Base-by-base conservation (phyloP, 2,888 invertebrate species). In the Ypsolopha scabrella region DNA sequence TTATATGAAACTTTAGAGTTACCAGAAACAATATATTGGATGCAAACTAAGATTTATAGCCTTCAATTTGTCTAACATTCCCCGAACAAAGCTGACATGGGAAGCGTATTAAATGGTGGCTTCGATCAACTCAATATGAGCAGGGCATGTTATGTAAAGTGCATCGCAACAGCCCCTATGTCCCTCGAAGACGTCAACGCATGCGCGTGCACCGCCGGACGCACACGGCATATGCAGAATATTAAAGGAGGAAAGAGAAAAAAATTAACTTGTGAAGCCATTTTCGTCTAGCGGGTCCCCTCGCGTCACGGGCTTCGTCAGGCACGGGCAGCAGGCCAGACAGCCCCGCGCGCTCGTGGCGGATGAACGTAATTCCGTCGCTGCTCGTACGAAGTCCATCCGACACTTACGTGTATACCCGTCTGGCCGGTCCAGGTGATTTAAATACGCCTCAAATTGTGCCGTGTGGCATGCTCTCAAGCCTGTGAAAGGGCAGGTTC, bases 231-330 rank as follows among this genome's bases (percentile, higher is more conserved):
- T 86, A 86, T 86, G 85, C 86, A 85, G 81, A 82, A 81, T 83
- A 85, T 85, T 85, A 85, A 82, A 85, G 86, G 76, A 86, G 80
- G 86, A 86, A 86, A 86, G 86, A 86, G 86, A 86, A 85, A 86
- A 83, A 86, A 85, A 83, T 83, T 83, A 78, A 85, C 81, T 86
- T 81, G 85, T 85, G 85, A 85, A 86, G 85, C 86, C 86, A 85
- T 86, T 86, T 86, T 83, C 83, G 85, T 85, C 80, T 80, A 80
- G 80, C 79, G 74, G 65, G 61, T 70, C 73, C 81, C 78, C 82
- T 50, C 44, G 14, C 44, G n/a, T 8, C 14, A 39, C 39, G 39
- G 39, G 39, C 11, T n/a, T 39, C 39, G 39, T 43, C n/a, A 13
- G 11, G 44, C 44, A 24, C 24, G 2, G 24, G 24, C 24, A 24